Percentiles rank a stretch among this genome's conserved stretches.
phyloP scores from a whole-genome alignment of 2,888 invertebrate genomes.

The Caenorhabditis parvicauda region DNA sequence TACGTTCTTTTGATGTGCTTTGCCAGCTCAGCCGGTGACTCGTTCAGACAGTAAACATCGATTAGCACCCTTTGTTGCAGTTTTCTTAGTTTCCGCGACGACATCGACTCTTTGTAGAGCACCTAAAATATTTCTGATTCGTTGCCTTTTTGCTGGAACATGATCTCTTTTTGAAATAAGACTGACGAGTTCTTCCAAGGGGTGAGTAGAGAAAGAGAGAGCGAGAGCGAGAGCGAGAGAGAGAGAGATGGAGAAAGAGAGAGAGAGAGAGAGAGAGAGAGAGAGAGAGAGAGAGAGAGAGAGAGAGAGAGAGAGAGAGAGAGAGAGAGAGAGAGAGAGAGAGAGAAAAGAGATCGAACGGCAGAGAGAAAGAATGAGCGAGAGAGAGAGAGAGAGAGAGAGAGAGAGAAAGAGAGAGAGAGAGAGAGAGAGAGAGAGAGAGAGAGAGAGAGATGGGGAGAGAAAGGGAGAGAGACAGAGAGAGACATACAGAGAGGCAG shows the following conservation, averaged over 20 bases:
- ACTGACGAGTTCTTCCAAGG: conserved; percentile 8
- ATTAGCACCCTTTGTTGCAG: not conserved
- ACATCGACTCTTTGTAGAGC: not conserved
- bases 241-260: conserved; percentile 1
- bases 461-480: conserved; percentile 20
- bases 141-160: not conserved
- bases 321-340: not conserved
- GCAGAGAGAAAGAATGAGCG: conserved; percentile 3
- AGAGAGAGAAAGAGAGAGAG: not conserved
- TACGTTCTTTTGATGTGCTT: no score
- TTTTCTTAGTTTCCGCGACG: not conserved
- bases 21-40: no score
- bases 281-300: conserved; percentile 1
- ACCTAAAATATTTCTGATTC: conserved; percentile 5
- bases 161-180: no score
- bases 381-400: not conserved
- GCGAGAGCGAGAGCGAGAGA: not conserved
- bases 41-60: not conserved
- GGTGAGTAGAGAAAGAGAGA: conserved; percentile 1
- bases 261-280: not conserved
- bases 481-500: not conserved
- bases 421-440: not conserved
- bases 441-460: conserved; percentile 8
- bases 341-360: not conserved
- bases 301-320: not conserved